These are phyloP conservation scores for Periparus ater DNA, from an alignment of 2,797 vertebrate species.

Conservation along the genomic window DNA sequence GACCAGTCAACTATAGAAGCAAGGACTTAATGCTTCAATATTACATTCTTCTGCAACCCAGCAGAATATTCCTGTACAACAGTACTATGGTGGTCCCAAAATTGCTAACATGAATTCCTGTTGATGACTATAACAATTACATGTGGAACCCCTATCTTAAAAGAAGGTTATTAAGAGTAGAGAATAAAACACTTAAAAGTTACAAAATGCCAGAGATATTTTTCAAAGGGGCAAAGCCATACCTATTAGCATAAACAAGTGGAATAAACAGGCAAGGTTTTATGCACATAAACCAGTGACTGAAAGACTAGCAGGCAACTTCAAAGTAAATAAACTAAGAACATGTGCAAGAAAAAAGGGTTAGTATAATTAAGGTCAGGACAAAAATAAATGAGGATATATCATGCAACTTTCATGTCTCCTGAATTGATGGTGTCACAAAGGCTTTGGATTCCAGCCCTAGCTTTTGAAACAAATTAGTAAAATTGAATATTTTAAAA, in stretches of 20 bases:
- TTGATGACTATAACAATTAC: neutral
- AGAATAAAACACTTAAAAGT: neutral
- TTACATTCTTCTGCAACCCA: neutral
- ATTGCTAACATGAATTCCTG: neutral
- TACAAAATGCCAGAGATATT: neutral
- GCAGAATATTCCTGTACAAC: neutral
- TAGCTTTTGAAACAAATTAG: neutral
- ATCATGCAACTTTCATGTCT: neutral
- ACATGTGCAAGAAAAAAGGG: neutral
- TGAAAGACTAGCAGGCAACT: neutral
- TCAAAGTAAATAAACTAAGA: neutral
- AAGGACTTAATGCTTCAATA: neutral
- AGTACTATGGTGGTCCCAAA: neutral
- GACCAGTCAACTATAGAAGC: neutral
- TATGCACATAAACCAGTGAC: neutral
- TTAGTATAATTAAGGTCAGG: neutral
- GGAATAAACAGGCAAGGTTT: neutral
- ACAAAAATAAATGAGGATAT: neutral
- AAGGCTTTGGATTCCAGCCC: neutral
- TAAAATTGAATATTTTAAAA: neutral
- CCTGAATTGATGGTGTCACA: neutral
- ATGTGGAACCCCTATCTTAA: accelerated
- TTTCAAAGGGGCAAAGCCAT: neutral
- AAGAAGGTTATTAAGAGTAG: neutral
- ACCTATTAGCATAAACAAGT: neutral